Conservation (phyloP, 2,113 vertebrate species). For the Ibidorhyncha struthersii region DNA sequence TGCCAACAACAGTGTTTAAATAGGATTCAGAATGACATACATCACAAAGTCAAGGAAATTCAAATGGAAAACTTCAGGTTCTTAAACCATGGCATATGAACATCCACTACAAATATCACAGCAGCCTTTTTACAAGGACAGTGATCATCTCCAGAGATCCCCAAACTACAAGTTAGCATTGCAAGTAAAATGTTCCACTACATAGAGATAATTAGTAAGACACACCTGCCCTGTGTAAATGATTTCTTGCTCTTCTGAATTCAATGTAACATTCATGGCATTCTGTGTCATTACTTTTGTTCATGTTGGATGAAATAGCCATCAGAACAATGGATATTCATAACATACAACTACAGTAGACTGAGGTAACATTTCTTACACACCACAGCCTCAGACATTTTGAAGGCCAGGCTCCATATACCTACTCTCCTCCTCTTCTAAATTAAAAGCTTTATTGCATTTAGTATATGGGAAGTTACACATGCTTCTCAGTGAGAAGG, state of each 20-base stretch:
- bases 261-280: not conserved
- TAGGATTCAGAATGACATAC: not conserved
- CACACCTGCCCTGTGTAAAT: not conserved
- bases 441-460: not conserved
- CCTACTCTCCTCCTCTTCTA: not conserved
- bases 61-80: not conserved
- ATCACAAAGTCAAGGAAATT: not conserved
- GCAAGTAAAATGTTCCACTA: not conserved
- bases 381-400: not conserved
- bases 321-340: not conserved
- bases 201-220: not conserved
- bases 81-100: not conserved
- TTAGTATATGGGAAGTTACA: not conserved
- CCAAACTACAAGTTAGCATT: not conserved
- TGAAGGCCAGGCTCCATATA: not conserved
- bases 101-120: not conserved
- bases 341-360: not conserved
- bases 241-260: not conserved
- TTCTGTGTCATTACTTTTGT: not conserved
- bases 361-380: not conserved
- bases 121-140: not conserved
- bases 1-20: not conserved
- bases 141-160: not conserved
- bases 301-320: not conserved
- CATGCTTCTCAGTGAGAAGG: not conserved